These are phyloP conservation scores for Natator depressus DNA, from an alignment of 2,113 vertebrate species.

Conservation along the genomic window DNA sequence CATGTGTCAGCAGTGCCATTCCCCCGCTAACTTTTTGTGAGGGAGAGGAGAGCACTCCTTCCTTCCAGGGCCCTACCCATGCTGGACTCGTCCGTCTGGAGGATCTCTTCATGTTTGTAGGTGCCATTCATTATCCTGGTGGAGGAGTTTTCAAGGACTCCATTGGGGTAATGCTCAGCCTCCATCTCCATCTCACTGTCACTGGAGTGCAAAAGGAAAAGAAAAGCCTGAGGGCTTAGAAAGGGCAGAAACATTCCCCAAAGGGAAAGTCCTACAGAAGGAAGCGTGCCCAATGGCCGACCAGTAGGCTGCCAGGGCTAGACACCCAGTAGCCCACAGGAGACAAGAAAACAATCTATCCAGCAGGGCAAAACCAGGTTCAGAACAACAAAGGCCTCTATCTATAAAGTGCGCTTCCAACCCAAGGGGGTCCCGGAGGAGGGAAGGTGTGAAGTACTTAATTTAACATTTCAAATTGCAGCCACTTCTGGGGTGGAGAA, in stretches of 20 bases:
- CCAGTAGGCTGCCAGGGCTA: neutral
- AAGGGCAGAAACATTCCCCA: neutral
- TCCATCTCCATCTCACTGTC: slow-evolving; percentile 99
- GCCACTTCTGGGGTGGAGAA: neutral
- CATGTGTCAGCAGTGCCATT: neutral
- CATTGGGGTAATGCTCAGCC: slow-evolving; percentile 95
- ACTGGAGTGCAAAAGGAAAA: slow-evolving; percentile 67
- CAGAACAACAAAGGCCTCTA: neutral
- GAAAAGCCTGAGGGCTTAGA: neutral
- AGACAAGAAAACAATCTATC: neutral
- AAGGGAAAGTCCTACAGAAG: neutral
- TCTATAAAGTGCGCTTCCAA: neutral
- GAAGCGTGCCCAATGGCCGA: neutral
- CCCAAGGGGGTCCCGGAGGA: neutral
- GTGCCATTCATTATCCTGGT: slow-evolving; percentile 95
- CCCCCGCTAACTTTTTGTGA: neutral
- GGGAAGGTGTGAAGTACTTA: neutral
- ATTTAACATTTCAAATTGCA: neutral
- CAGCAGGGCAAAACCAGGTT: neutral
- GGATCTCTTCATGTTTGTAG: slow-evolving; percentile 95
- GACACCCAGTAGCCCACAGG: neutral
- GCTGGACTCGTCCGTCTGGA: slow-evolving; percentile 94
- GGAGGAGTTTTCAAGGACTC: slow-evolving; percentile 89
- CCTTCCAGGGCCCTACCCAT: slow-evolving; percentile 81
- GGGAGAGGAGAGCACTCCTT: neutral